Base-by-base conservation (phyloP, 64 coral and sea anemone species). In the Hydrozoanthus tunicans region DNA sequence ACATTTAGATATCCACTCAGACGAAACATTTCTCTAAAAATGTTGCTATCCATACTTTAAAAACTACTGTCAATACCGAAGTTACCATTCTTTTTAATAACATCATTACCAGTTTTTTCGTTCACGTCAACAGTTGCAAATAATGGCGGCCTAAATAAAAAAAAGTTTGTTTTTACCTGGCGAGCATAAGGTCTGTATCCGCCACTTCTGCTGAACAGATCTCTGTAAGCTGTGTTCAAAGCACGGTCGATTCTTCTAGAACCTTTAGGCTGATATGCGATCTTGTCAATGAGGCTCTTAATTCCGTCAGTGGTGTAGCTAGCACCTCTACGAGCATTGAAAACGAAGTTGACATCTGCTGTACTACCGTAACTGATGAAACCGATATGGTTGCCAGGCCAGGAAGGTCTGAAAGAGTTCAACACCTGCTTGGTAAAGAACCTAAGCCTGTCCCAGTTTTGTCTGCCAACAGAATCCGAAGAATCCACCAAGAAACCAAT, bases 401-500 rank as follows among this genome's bases (percentile, higher is more conserved):
- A 85, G 4, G 95, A 96, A 60, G 93, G 77, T 9, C 91, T 72
- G 76, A 96, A 94, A 4, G 90, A 91, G 84, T 89, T 75, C n/a
- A 81, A 67, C 57, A 96, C 91, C 6, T 51, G 14, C 59, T 86
- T 79, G 32, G 93, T 51, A 60, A 79, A 93, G 43, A 24, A 68
- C 15, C 53, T 82, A 9, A 91, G 85, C 27, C 77, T 85, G 51
- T 68, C 62, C 95, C 95, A 96, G 89, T 96, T 94, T 14, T 86
- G 65, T 25, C 27, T 11, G 17, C 83, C 66, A 12, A 72, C 92
- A 79, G 56, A 9, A 9, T 81, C 62, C 59, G 95, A 93, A 13
- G 95, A 91, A 82, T 96, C 95, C 64, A 93, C 70, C 51, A 96
- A 15, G 77, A 96, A 94, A 59, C 58, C 94, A 70, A 95, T 60